phyloP scores from a whole-genome alignment of 1,140 invertebrate species.

The Antheraea pernyi region DNA sequence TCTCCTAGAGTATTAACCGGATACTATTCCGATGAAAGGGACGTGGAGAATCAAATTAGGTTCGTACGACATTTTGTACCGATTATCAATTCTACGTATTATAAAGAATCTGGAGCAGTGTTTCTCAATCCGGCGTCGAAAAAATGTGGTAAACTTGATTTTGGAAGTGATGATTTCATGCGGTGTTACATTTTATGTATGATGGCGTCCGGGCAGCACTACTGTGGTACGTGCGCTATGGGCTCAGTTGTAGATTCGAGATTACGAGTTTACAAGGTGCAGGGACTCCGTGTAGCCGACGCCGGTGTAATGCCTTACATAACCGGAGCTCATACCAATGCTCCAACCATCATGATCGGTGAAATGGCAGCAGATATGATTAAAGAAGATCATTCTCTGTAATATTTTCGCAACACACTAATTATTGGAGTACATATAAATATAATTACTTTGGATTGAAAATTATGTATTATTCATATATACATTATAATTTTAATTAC shows the following conservation, averaged over 20 bases:
- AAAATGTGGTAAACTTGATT: neutral
- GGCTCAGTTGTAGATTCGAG: slow-evolving; percentile 11
- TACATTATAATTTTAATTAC: too few relatives aligned
- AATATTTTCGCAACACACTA: neutral
- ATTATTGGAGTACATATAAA: too few relatives aligned
- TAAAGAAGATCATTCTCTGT: slow-evolving; percentile 1
- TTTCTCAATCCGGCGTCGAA: neutral
- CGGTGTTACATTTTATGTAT: slow-evolving; percentile 1
- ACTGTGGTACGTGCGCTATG: slow-evolving; percentile 10
- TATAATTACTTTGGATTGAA: too few relatives aligned
- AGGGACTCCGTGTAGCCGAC: slow-evolving; percentile 2
- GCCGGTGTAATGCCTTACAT: slow-evolving; percentile 7
- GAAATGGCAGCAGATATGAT: slow-evolving; percentile 2
- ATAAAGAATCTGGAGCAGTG: neutral
- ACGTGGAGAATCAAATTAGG: slow-evolving; percentile 8
- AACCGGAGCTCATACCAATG: slow-evolving; percentile 7
- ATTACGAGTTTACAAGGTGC: neutral
- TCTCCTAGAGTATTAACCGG: neutral
- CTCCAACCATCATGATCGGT: slow-evolving; percentile 11
- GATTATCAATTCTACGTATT: slow-evolving; percentile 4
- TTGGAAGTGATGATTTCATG: neutral
- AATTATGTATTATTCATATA: too few relatives aligned
- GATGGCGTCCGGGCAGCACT: neutral
- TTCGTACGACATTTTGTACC: slow-evolving; percentile 11
- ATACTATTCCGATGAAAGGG: slow-evolving; percentile 7